phyloP scores from a whole-genome alignment of 2,113 vertebrate species.

The Tretioscincus oriximinensis region DNA sequence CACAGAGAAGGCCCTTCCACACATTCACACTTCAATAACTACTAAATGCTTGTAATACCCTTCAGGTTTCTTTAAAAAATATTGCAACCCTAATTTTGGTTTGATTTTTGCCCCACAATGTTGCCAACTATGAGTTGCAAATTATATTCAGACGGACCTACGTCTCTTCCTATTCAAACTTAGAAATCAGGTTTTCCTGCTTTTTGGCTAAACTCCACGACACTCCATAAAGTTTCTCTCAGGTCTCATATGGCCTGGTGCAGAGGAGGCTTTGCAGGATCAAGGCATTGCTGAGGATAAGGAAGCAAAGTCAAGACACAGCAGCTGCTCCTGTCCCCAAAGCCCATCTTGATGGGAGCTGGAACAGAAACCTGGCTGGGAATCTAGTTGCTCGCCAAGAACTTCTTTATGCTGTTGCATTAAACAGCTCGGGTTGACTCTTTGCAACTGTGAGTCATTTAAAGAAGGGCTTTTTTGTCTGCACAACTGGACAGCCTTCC shows the following conservation, averaged over 20 bases:
- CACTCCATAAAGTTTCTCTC: not conserved
- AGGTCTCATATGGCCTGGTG: not conserved
- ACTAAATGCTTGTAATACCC: too few species aligned
- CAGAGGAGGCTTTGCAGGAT: not conserved
- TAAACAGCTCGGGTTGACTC: conserved; percentile 20
- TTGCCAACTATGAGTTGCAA: not conserved
- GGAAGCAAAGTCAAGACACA: not conserved
- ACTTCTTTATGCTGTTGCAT: conserved; percentile 6
- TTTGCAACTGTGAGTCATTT: conserved; percentile 32
- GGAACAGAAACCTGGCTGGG: not conserved
- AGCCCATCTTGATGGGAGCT: not conserved
- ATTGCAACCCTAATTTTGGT: too few species aligned
- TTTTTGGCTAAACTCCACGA: not conserved
- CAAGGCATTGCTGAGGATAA: not conserved
- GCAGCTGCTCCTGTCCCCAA: not conserved
- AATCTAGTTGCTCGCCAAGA: conserved; percentile 1
- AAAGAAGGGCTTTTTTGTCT: conserved; percentile 40
- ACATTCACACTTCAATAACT: too few species aligned
- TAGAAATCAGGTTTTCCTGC: not conserved
- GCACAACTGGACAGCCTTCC: conserved; percentile 20
- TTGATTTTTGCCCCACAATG: too few species aligned
- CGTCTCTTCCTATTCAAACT: not conserved
- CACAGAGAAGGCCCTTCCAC: too few species aligned
- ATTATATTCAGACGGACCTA: not conserved
- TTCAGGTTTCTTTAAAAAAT: too few species aligned